Percentiles rank a stretch among this genome's conserved stretches.
These are phyloP conservation scores for Ophion costatus DNA, from an alignment of 2,888 invertebrate genomes.

Conservation along the genomic window DNA sequence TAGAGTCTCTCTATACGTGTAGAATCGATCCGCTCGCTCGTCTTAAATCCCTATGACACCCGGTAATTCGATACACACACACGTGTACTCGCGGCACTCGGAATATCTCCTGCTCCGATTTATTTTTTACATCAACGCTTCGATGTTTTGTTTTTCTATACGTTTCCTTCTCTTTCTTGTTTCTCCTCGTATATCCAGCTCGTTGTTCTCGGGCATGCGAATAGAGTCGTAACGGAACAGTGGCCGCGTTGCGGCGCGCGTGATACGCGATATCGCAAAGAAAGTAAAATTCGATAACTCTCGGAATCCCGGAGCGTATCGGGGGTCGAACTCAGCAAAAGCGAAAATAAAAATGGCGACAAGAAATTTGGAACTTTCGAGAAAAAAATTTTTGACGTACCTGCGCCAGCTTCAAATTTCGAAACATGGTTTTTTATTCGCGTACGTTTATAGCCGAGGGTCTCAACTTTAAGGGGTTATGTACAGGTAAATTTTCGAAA, in stretches of 20 bases:
- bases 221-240: conserved; percentile 11
- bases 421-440: no score
- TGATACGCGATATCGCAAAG: conserved; percentile 6
- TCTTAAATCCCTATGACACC: conserved; percentile 57
- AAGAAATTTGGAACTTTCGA: not conserved
- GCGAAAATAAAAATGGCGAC: not conserved
- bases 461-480: no score
- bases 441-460: no score
- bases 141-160: not conserved
- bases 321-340: conserved; percentile 38
- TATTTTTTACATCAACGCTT: conserved; percentile 9
- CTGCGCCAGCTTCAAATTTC: no score
- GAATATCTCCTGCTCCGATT: conserved; percentile 7
- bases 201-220: conserved; percentile 1
- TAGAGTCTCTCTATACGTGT: conserved; percentile 32
- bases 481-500: no score
- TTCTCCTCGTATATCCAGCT: not conserved
- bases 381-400: no score
- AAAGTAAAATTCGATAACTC: conserved; percentile 65
- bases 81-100: no score
- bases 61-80: conserved; percentile 55
- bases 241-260: not conserved
- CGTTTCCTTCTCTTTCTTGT: not conserved
- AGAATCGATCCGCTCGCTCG: conserved; percentile 58
- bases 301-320: conserved; percentile 53